Evolutionary conservation across 2,888 invertebrate species (phyloP), one percentile per base, ranked within the genome.

Genomic region (Serripes groenlandicus): DNA sequence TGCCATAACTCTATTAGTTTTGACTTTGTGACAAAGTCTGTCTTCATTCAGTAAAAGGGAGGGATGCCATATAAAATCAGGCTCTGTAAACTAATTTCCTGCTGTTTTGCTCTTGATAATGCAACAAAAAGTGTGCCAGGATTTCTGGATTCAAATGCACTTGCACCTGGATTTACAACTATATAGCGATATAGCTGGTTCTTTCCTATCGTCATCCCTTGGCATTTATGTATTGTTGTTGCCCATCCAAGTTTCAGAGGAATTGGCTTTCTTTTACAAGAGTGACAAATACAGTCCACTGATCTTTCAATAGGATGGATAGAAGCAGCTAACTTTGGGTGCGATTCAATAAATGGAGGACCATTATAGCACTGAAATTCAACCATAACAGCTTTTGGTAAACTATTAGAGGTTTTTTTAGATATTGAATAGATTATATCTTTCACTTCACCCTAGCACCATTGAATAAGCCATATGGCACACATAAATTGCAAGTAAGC

Each of bases 321-420:
- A n/a, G 88, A 78, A n/a, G 78, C 73, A 26, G n/a, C n/a, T n/a
- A 81, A 15, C 66, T 72, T 78, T 5, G 80, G 81, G 34, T 71
- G 42, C 7, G 26, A 21, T 34, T 26, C 18, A 2, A 87, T 26
- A 69, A 78, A 89, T 28, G 81, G 68, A 42, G 89, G 88, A 34
- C 87, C 87, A 56, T 64, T 70, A 34, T 83, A 81, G n/a, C 69
- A 81, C 3, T 15, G 26, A 70, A 86, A 88, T 11, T 79, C 56
- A 15, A 90, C 88, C 79, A 88, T 86, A 2, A 89, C 84, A 64
- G 81, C 86, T 76, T 78, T 74, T 28, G 89, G 86, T 28, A 82
- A 60, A 26, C 73, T 62, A 26, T 75, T 64, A 28, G 21, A n/a
- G 52, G 42, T 80, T 81, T 23, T 37, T 71, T 35, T 35, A 64